Percentiles rank a stretch among this genome's conserved stretches.
These are phyloP conservation scores for Acrossocheilus fasciatus DNA, from an alignment of 2,797 vertebrate species.

Conservation along the genomic window DNA sequence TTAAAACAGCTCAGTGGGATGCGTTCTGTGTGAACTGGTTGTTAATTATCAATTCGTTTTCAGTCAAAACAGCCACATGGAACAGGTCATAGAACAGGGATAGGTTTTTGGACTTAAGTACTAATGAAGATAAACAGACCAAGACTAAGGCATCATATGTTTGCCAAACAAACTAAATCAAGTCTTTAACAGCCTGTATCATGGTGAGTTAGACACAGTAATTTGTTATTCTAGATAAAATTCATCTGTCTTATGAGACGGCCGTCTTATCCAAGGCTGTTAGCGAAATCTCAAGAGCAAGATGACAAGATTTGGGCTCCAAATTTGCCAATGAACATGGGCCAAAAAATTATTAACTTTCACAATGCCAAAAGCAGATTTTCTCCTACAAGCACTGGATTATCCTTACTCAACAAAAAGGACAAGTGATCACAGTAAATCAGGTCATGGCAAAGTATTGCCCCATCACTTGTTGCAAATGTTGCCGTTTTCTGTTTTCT, in stretches of 20 bases:
- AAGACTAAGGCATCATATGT: conserved; percentile 33
- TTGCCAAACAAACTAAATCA: conserved; percentile 29
- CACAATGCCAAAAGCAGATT: background rate
- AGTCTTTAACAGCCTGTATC: conserved; percentile 26
- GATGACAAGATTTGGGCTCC: conserved; percentile 28
- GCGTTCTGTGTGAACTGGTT: background rate
- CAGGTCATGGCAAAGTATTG: conserved; percentile 28
- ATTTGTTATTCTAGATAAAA: conserved; percentile 29
- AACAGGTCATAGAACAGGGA: background rate
- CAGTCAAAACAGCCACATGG: background rate
- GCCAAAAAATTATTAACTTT: conserved; percentile 9
- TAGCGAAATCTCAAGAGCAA: conserved; percentile 37
- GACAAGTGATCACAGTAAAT: conserved; percentile 37
- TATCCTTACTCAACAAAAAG: background rate
- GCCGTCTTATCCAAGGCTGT: conserved; percentile 22
- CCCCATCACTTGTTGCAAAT: conserved; percentile 27
- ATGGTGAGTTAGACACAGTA: conserved; percentile 29
- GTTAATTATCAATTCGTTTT: background rate
- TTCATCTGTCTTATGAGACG: conserved; percentile 10
- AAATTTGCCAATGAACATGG: conserved; percentile 23
- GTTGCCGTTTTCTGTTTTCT: conserved; percentile 25
- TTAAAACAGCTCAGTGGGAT: background rate
- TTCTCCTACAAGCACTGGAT: background rate
- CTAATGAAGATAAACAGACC: conserved; percentile 28
- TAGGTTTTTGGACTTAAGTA: background rate